Evolutionary conservation across 2,888 invertebrate species (phyloP).

Genomic region (Nemurella pictetii): DNA sequence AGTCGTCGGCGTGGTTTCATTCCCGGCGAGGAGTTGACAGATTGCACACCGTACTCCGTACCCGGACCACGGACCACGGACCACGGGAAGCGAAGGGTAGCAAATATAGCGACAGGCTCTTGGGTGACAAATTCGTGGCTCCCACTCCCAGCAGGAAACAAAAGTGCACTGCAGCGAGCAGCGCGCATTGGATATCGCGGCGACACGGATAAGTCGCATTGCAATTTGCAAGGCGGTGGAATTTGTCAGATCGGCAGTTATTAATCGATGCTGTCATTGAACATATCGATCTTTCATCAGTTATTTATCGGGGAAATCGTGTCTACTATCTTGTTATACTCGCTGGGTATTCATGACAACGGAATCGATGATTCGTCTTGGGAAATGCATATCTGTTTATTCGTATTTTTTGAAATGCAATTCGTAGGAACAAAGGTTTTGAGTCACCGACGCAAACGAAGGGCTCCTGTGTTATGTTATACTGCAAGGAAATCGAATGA

Average conservation of each 20-base stretch:
- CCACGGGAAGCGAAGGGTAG: too few species aligned
- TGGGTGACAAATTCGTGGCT: neutral
- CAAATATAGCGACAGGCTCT: too few species aligned
- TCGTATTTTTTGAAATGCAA: neutral
- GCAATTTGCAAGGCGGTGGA: neutral
- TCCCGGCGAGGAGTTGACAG: too few species aligned
- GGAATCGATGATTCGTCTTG: neutral
- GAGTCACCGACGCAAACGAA: too few species aligned
- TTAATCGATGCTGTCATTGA: neutral
- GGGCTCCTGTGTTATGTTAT: too few species aligned
- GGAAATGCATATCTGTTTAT: neutral
- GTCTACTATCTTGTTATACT: neutral
- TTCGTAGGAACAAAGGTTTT: too few species aligned
- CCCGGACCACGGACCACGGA: too few species aligned
- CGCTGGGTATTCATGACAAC: neutral
- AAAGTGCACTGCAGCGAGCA: neutral
- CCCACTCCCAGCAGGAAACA: neutral
- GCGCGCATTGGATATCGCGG: neutral
- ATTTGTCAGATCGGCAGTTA: neutral
- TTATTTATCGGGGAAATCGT: neutral
- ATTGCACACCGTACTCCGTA: too few species aligned
- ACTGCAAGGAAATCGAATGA: too few species aligned
- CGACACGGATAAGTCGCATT: neutral
- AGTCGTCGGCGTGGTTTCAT: too few species aligned
- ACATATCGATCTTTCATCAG: neutral